phyloP scores from a whole-genome alignment of 2,888 invertebrate genomes.

The Apodemia duryi region DNA sequence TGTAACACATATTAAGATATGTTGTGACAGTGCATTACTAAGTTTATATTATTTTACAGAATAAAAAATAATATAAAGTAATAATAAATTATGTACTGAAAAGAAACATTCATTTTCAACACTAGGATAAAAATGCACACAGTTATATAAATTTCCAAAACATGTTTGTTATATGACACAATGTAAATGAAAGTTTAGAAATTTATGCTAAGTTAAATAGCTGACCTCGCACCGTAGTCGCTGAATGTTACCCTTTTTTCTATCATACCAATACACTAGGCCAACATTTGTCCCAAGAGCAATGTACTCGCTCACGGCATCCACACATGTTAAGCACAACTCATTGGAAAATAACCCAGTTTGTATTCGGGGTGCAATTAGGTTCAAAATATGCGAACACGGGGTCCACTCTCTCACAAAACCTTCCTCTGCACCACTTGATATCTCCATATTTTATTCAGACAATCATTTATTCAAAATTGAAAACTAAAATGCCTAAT shows the following conservation, averaged over 20 bases:
- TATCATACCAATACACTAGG: slow-evolving; percentile 91
- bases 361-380: slow-evolving; percentile 86
- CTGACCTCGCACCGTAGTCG: slow-evolving; percentile 89
- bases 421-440: slow-evolving; percentile 66
- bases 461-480: neutral
- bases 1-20: too few relatives aligned
- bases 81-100: too few relatives aligned
- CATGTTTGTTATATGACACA: slow-evolving; percentile 31
- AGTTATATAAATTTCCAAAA: neutral
- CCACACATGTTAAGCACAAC: slow-evolving; percentile 88
- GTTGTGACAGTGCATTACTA: too few relatives aligned
- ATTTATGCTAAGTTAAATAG: slow-evolving; percentile 22
- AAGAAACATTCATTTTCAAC: too few relatives aligned
- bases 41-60: neutral
- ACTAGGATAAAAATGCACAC: neutral
- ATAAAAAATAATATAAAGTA: neutral
- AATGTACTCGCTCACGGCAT: slow-evolving; percentile 89
- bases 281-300: slow-evolving; percentile 93
- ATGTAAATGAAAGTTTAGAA: slow-evolving; percentile 41
- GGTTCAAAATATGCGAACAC: slow-evolving; percentile 84
- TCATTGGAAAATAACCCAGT: slow-evolving; percentile 87
- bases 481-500: neutral
- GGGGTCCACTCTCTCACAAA: slow-evolving; percentile 90
- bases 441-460: slow-evolving; percentile 55
- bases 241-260: slow-evolving; percentile 87